Percentiles rank a stretch among this genome's conserved stretches.
phyloP scores from a whole-genome alignment of 2,113 vertebrate genomes.

The Xenopus borealis region DNA sequence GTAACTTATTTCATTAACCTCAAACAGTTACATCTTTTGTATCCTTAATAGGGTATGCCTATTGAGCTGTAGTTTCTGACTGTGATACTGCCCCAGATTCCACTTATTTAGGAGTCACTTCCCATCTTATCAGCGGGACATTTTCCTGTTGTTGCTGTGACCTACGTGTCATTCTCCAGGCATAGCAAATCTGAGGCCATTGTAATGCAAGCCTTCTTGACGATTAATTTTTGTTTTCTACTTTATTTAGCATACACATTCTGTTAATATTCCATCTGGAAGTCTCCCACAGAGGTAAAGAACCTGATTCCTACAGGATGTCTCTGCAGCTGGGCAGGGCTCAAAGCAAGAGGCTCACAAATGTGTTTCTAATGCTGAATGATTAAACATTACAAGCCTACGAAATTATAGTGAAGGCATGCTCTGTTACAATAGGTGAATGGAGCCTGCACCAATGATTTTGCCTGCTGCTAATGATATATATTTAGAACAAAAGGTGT shows the following conservation, averaged over 20 bases:
- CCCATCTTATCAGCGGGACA: conserved; percentile 30
- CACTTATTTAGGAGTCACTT: conserved; percentile 27
- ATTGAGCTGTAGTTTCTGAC: conserved; percentile 7
- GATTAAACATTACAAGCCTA: neutral
- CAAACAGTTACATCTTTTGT: neutral
- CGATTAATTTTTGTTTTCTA: neutral
- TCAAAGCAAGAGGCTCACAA: too few species aligned
- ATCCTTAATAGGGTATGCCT: conserved; percentile 17
- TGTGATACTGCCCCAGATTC: conserved; percentile 15
- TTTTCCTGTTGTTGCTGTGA: conserved; percentile 12
- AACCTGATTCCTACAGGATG: too few species aligned
- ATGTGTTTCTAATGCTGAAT: too few species aligned
- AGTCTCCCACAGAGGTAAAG: too few species aligned
- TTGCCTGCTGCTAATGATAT: neutral
- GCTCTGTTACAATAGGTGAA: neutral
- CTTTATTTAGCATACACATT: too few species aligned
- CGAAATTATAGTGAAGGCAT: neutral
- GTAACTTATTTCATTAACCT: too few species aligned
- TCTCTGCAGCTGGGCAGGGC: too few species aligned
- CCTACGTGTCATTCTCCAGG: neutral
- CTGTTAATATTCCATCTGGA: too few species aligned
- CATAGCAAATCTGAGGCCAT: conserved; percentile 8
- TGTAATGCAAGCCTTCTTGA: neutral
- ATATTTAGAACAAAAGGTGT: conserved; percentile 7
- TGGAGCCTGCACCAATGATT: neutral